Evolutionary conservation across 2,113 vertebrate species (phyloP).

Genomic region (Salvelinus namaycush): DNA sequence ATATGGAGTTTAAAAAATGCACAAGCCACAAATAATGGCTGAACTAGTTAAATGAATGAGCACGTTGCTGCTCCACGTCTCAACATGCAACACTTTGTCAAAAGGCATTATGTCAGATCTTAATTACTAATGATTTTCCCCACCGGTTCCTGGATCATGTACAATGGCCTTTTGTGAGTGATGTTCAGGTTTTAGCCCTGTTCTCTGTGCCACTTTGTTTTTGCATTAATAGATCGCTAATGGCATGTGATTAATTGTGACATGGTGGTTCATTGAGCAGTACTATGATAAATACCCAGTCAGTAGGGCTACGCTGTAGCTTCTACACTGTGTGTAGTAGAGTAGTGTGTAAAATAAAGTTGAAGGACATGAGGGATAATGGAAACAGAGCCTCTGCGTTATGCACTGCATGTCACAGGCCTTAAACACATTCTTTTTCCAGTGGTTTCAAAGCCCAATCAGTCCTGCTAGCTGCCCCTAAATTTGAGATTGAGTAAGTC

Average conservation of each 20-base stretch:
- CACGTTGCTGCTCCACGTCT: slow-evolving; percentile 39
- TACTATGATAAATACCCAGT: slow-evolving; percentile 86
- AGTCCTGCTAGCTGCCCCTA: slow-evolving; percentile 71
- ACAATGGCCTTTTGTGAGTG: slow-evolving; percentile 80
- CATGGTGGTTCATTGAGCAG: slow-evolving; percentile 73
- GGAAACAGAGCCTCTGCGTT: slow-evolving; percentile 61
- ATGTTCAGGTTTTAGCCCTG: slow-evolving; percentile 85
- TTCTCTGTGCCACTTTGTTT: slow-evolving; percentile 91
- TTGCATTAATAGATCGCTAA: slow-evolving; percentile 93
- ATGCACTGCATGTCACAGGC: slow-evolving; percentile 58
- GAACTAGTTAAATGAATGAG: slow-evolving; percentile 55
- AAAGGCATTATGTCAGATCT: slow-evolving; percentile 64
- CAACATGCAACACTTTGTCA: slow-evolving; percentile 60
- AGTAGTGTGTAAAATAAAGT: slow-evolving; percentile 68
- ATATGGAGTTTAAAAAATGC: slow-evolving; percentile 56
- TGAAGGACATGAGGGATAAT: slow-evolving; percentile 81
- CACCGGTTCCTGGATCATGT: slow-evolving; percentile 52
- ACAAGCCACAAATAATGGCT: slow-evolving; percentile 48
- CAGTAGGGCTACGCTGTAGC: slow-evolving; percentile 78
- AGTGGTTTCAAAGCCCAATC: slow-evolving; percentile 75
- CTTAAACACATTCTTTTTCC: slow-evolving; percentile 72
- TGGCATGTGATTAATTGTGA: slow-evolving; percentile 89
- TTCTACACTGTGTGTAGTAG: slow-evolving; percentile 63
- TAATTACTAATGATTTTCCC: slow-evolving; percentile 71
- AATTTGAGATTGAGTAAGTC: slow-evolving; percentile 82